phyloP scores from a whole-genome alignment of 2,113 vertebrate species.

The Caracal caracal region DNA sequence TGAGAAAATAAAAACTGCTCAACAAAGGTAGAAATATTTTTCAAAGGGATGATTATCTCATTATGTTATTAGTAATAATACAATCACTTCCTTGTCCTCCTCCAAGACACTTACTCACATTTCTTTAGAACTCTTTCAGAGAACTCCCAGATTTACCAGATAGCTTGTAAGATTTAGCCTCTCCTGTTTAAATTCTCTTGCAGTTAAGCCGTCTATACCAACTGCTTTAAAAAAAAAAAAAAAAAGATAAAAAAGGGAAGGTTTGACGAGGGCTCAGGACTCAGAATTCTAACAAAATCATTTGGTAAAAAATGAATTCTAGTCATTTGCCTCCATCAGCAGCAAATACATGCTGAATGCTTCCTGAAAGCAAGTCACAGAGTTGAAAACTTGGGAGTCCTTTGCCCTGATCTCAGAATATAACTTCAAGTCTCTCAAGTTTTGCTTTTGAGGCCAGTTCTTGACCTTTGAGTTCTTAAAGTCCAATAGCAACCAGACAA shows the following conservation, averaged over 20 bases:
- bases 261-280: neutral
- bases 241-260: constrained; percentile 5
- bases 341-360: neutral
- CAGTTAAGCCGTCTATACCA: neutral
- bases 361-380: neutral
- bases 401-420: neutral
- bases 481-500: constrained; percentile 69
- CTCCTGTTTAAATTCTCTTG: neutral
- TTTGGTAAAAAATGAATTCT: constrained; percentile 29
- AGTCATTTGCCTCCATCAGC: neutral
- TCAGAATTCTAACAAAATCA: constrained; percentile 33
- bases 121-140: constrained; percentile 26
- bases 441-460: constrained; percentile 48
- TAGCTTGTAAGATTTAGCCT: neutral
- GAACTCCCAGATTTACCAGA: neutral
- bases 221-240: neutral
- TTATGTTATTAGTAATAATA: neutral
- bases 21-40: neutral
- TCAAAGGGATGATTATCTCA: constrained; percentile 9
- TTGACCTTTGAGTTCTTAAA: constrained; percentile 68
- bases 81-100: constrained; percentile 14
- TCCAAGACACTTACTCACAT: neutral
- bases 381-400: too few relatives aligned
- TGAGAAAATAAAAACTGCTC: constrained; percentile 16
- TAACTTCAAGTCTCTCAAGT: neutral